Percentiles rank a stretch among this genome's conserved stretches.
Conservation (phyloP, 2,888 invertebrate species). For the Drosophila pseudotalamancana region DNA sequence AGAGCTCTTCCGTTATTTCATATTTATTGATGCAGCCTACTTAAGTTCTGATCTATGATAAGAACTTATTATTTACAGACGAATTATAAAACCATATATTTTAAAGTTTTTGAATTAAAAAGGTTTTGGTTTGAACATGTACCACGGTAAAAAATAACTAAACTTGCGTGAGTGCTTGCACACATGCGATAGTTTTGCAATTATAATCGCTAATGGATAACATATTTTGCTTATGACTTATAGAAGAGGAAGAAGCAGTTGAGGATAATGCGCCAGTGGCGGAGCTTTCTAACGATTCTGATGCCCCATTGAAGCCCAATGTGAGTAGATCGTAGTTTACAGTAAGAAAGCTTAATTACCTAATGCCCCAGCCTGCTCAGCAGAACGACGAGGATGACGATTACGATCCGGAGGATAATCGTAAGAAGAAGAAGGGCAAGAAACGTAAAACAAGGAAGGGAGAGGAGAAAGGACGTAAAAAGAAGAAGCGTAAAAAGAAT, state of each 20-base stretch:
- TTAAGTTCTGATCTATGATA: no score
- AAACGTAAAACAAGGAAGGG: slow-evolving; percentile 97
- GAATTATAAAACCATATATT: not conserved
- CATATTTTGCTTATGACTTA: slow-evolving; percentile 22
- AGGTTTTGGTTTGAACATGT: slow-evolving; percentile 58
- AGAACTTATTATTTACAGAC: not conserved
- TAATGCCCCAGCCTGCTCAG: not conserved
- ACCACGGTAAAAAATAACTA: slow-evolving; percentile 44
- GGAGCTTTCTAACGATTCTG: slow-evolving; percentile 83
- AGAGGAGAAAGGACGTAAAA: slow-evolving; percentile 96
- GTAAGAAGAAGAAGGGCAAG: slow-evolving; percentile 95
- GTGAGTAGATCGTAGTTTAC: slow-evolving; percentile 64
- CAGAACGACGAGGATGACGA: slow-evolving; percentile 89
- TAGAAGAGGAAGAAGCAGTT: slow-evolving; percentile 83
- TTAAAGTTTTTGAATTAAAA: not conserved
- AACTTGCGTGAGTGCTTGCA: slow-evolving; percentile 1
- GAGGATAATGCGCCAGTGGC: slow-evolving; percentile 82
- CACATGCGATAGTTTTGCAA: slow-evolving; percentile 10
- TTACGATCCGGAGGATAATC: slow-evolving; percentile 94
- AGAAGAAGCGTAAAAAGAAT: slow-evolving; percentile 96
- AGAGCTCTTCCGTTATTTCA: not conserved
- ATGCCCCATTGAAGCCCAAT: slow-evolving; percentile 83
- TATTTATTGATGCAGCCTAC: not conserved
- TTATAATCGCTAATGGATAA: not conserved
- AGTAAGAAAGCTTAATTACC: not conserved